Base-by-base conservation (phyloP, 2,797 vertebrate species). In the Limosa lapponica region DNA sequence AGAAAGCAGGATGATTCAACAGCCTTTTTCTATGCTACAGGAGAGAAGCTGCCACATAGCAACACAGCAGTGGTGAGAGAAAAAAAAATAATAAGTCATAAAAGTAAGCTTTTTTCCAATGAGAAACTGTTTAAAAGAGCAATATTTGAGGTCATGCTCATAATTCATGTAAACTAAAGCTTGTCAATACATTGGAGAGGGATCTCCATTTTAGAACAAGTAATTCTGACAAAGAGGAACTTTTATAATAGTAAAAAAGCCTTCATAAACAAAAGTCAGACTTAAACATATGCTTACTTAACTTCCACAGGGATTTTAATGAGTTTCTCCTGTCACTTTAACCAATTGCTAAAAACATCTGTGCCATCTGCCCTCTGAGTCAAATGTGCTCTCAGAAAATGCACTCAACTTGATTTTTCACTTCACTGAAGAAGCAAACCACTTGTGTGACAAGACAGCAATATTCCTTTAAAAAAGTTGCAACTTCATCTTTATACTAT, bases 311-410 rank as follows among this genome's bases (percentile, higher is more conserved):
- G 28, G 62, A 82, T 89, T 90, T 86, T 93, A 86, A 87, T 84
- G 16, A 84, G 30, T 85, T 93, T 89, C 48, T 84, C 57, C 86
- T 77, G 66, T 90, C 67, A 87, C 41, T 90, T 95, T 58, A 95
- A 87, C 80, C 80, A 61, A 77, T 36, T 82, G 74, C 80, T 81
- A 65, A 77, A 93, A 84, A 89, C 78, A 94, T 64, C 92, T 95
- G 81, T 79, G 59, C 66, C 83, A 92, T 55, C 41, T 84, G 66
- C 73, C 81, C 88, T 93, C 55, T n/a, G 51, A 95, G 48, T 49
- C 51, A 93, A 48, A 0, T 34, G 39, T 70, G 43, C 55, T 83
- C 66, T 82, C 36, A 94, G 58, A 80, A 92, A 92, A 77, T 2
- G 11, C 43, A 90, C 57, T 87, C 32, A 41, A 57, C 48, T 64